Evolutionary conservation across 1,140 invertebrate genomes (phyloP).

Genomic region (Ganaspis sp.): DNA sequence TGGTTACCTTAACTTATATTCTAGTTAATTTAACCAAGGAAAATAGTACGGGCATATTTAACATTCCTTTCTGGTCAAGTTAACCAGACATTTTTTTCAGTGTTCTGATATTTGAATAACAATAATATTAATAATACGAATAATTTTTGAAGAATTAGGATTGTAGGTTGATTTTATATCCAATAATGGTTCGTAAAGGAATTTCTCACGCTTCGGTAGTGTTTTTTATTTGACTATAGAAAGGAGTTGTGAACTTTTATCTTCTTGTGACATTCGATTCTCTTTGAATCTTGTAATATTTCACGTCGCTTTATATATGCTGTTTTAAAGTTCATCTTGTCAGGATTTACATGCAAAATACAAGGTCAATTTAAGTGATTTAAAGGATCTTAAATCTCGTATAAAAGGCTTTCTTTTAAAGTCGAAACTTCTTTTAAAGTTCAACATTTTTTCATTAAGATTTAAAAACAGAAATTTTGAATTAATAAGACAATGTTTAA

Average conservation of each 20-base stretch:
- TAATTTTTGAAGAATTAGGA: too few species aligned
- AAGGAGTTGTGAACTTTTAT: slow-evolving; percentile 49
- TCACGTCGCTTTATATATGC: slow-evolving; percentile 40
- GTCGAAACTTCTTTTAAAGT: background rate
- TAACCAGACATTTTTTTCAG: too few species aligned
- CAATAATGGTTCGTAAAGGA: too few species aligned
- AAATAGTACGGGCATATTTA: too few species aligned
- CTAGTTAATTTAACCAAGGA: too few species aligned
- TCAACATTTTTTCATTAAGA: background rate
- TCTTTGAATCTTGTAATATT: slow-evolving; percentile 39
- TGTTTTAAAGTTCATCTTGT: slow-evolving; percentile 56
- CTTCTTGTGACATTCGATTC: slow-evolving; percentile 33
- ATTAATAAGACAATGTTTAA: too few species aligned
- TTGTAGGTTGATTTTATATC: too few species aligned
- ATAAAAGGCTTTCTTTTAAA: slow-evolving; percentile 34
- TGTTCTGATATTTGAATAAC: too few species aligned
- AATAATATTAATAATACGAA: too few species aligned
- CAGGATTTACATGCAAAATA: slow-evolving; percentile 54
- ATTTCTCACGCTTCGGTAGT: slow-evolving; percentile 44
- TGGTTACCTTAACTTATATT: too few species aligned
- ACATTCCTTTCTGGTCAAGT: too few species aligned
- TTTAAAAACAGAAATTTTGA: background rate
- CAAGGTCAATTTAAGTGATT: slow-evolving; percentile 38
- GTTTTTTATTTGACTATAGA: slow-evolving; percentile 35
- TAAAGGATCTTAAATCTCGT: slow-evolving; percentile 40